Percentiles rank a stretch among this genome's conserved stretches.
Conservation (phyloP, 2,888 invertebrate species). For the Eupithecia subfuscata region DNA sequence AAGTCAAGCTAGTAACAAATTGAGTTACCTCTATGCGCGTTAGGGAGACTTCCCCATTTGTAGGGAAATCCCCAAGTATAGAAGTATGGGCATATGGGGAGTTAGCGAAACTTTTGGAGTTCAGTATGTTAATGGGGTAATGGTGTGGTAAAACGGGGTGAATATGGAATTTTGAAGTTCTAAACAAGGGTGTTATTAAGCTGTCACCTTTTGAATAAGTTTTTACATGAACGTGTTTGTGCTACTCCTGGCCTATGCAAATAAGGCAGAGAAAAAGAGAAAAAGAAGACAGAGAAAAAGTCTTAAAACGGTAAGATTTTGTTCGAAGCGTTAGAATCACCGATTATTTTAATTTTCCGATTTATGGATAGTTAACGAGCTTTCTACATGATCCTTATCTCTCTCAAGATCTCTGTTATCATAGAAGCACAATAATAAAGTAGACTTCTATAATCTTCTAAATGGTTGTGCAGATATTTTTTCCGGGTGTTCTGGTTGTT, state of each 20-base stretch:
- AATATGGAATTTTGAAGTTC: constrained; percentile 8
- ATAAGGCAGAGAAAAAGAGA: too few relatives aligned
- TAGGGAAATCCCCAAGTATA: constrained; percentile 25
- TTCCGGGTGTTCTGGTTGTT: background rate
- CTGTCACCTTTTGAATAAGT: background rate
- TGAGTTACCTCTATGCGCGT: constrained; percentile 26
- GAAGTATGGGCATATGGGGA: constrained; percentile 26
- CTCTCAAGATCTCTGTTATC: too few relatives aligned
- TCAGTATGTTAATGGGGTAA: constrained; percentile 23
- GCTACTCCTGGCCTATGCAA: too few relatives aligned
- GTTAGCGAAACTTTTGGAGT: constrained; percentile 22
- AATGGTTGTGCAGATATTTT: background rate
- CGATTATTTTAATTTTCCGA: background rate
- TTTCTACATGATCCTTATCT: too few relatives aligned
- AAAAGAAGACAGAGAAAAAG: too few relatives aligned
- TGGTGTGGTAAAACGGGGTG: constrained; percentile 16
- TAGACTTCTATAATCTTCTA: too few relatives aligned
- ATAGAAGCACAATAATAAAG: background rate
- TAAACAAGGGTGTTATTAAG: background rate
- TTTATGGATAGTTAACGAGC: too few relatives aligned
- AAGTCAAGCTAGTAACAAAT: constrained; percentile 39
- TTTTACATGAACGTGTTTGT: background rate
- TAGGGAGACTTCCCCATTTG: constrained; percentile 21
- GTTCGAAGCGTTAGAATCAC: background rate
- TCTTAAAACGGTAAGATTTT: background rate